Evolutionary conservation across 2,888 invertebrate genomes (phyloP).

Genomic region (Orchesellides sinensis): DNA sequence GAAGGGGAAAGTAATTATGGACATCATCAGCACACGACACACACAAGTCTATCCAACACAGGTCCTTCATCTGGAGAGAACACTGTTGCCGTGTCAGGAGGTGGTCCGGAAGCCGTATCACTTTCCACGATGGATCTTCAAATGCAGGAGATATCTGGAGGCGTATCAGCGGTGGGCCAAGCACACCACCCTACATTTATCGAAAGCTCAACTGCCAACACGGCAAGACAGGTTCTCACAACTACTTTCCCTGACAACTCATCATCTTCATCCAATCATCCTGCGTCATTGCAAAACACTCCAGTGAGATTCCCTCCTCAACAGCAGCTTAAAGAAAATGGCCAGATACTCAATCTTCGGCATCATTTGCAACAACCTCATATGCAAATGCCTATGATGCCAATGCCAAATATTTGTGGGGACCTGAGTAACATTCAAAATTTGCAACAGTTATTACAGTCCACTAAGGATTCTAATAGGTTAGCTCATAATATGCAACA

Average conservation of each 20-base stretch:
- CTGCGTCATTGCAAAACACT: conserved; percentile 27
- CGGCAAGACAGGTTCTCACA: not conserved
- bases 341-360: conserved; percentile 47
- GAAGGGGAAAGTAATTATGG: conserved; percentile 30
- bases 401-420: conserved; percentile 74
- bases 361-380: conserved; percentile 42
- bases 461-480: conserved; percentile 39
- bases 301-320: conserved; percentile 38
- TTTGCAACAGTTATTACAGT: conserved; percentile 53
- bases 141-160: conserved; percentile 41
- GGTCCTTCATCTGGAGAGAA: conserved; percentile 17
- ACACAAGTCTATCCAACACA: conserved; percentile 24
- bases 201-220: conserved; percentile 21
- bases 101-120: conserved; percentile 27
- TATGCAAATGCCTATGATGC: conserved; percentile 44
- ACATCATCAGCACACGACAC: conserved; percentile 46
- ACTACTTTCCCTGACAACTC: conserved; percentile 1
- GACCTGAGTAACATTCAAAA: conserved; percentile 64
- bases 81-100: conserved; percentile 1
- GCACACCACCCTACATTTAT: conserved; percentile 29
- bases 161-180: conserved; percentile 18
- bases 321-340: conserved; percentile 59
- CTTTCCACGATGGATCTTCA: conserved; percentile 50
- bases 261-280: conserved; percentile 4
- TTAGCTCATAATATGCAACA: conserved; percentile 10